These are phyloP conservation scores for Seriola quinqueradiata DNA, from an alignment of 2,113 vertebrate genomes.

Conservation along the genomic window DNA sequence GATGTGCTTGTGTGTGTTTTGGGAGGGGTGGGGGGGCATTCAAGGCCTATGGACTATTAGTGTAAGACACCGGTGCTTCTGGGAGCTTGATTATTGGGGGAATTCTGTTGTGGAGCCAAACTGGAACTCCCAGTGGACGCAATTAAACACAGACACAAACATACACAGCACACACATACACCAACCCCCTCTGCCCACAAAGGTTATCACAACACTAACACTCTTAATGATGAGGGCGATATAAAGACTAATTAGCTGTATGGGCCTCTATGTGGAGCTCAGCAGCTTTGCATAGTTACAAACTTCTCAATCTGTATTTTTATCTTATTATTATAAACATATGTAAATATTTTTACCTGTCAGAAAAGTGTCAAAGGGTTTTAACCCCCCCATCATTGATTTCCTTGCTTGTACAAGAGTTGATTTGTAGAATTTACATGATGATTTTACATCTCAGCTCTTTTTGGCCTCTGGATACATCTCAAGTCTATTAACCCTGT, in stretches of 20 bases:
- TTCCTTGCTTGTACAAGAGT: background rate
- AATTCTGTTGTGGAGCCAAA: constrained; percentile 40
- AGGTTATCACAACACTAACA: constrained; percentile 56
- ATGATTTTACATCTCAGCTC: background rate
- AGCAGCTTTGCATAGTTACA: background rate
- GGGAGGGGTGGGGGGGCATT: background rate
- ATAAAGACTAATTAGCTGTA: constrained; percentile 50
- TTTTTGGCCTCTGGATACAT: constrained; percentile 22
- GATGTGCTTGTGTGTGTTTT: background rate
- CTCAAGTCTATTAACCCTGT: constrained; percentile 58
- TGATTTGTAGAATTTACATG: background rate
- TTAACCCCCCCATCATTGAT: background rate
- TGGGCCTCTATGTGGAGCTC: background rate
- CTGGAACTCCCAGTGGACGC: constrained; percentile 53
- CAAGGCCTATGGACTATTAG: background rate
- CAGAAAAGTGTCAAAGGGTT: background rate
- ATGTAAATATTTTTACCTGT: background rate
- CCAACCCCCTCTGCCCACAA: constrained; percentile 11
- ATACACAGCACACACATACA: constrained; percentile 14
- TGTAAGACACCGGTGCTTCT: background rate
- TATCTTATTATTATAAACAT: background rate
- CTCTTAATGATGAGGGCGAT: constrained; percentile 51
- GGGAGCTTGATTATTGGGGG: constrained; percentile 42
- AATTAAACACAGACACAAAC: constrained; percentile 63
- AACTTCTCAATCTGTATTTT: background rate